These are phyloP conservation scores for Oscheius sp. DNA, from an alignment of 2,888 invertebrate genomes.

Conservation along the genomic window DNA sequence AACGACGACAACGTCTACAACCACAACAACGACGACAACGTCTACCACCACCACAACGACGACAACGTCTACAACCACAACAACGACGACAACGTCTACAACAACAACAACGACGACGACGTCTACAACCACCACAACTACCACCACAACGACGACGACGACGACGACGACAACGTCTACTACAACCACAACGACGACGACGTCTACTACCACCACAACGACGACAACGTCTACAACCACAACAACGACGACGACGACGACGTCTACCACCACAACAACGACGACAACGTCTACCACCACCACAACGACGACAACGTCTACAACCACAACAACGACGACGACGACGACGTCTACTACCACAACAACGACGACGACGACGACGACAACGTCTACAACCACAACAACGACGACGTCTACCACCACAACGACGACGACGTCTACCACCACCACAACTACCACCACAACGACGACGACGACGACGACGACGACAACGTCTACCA, in stretches of 20 bases:
- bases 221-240: background rate
- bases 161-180: background rate
- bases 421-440: background rate
- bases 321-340: background rate
- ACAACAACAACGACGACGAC: background rate
- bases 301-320: background rate
- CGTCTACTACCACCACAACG: background rate
- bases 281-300: background rate
- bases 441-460: background rate
- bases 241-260: background rate
- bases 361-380: background rate
- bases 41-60: background rate
- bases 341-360: background rate
- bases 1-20: background rate
- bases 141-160: background rate
- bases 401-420: background rate
- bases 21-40: background rate
- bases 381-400: background rate
- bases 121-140: background rate
- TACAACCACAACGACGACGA: background rate
- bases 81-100: background rate
- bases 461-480: background rate
- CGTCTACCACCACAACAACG: background rate
- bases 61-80: background rate
- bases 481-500: background rate